Conservation (phyloP, 2,113 vertebrate species). For the Sapayoa aenigma region DNA sequence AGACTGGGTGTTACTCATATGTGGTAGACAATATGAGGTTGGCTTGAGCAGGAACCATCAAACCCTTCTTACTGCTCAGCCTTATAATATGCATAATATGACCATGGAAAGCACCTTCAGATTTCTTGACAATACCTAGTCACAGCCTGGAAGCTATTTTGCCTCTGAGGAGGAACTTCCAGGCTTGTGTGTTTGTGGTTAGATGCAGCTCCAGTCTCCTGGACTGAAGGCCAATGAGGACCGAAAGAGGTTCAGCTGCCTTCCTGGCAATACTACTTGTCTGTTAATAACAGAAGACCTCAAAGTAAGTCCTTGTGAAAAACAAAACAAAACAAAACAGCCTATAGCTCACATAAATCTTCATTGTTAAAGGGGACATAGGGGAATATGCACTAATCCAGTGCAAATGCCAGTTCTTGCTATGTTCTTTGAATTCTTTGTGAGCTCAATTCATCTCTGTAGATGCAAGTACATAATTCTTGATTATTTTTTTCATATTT, state of each 20-base stretch:
- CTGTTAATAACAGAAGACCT: neutral
- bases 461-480: neutral
- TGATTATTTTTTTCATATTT: neutral
- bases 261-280: neutral
- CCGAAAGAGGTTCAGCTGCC: neutral
- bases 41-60: conserved; percentile 10
- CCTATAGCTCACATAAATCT: neutral
- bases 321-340: neutral
- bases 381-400: neutral
- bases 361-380: neutral
- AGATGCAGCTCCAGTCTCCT: neutral
- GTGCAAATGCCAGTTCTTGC: neutral
- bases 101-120: neutral
- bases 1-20: neutral
- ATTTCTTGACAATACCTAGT: neutral
- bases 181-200: neutral
- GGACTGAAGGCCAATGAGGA: neutral
- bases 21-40: neutral
- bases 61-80: neutral
- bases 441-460: neutral
- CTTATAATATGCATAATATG: neutral
- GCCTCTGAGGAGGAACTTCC: neutral
- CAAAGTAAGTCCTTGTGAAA: neutral
- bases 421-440: neutral
- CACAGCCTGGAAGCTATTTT: neutral